phyloP scores from a whole-genome alignment of 2,113 vertebrate species.

The Cavia porcellus region DNA sequence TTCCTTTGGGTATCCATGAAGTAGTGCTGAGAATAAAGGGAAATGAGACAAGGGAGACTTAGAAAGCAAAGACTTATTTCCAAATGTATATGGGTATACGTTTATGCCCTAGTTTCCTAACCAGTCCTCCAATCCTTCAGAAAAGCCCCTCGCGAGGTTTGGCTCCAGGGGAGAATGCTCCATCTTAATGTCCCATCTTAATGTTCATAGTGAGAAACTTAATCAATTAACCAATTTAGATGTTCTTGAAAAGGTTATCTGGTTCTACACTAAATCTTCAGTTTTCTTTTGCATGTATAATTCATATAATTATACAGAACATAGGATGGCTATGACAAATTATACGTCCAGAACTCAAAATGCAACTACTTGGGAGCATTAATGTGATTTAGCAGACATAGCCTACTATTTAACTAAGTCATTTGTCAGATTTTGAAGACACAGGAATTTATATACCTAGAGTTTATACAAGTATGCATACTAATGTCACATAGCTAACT shows the following conservation, averaged over 20 bases:
- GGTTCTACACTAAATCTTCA: slow-evolving; percentile 69
- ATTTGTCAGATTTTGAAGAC: slow-evolving; percentile 80
- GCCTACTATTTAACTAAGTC: slow-evolving; percentile 77
- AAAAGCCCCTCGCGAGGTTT: neutral
- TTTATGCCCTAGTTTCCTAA: neutral
- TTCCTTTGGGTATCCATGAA: slow-evolving; percentile 2
- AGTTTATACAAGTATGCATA: slow-evolving; percentile 26
- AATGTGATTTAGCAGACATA: slow-evolving; percentile 84
- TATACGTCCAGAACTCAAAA: slow-evolving; percentile 68
- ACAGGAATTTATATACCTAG: slow-evolving; percentile 75
- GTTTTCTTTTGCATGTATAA: slow-evolving; percentile 76
- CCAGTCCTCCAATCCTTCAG: neutral
- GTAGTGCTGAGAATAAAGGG: neutral
- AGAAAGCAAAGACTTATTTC: slow-evolving; percentile 48
- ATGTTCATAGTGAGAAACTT: slow-evolving; percentile 5
- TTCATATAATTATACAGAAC: slow-evolving; percentile 76
- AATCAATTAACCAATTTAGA: slow-evolving; percentile 48
- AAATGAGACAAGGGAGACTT: slow-evolving; percentile 18
- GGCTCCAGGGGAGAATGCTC: neutral
- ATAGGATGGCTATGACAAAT: slow-evolving; percentile 75
- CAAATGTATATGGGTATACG: neutral
- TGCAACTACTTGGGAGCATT: slow-evolving; percentile 62
- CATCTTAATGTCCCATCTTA: neutral
- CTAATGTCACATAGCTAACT: neutral
- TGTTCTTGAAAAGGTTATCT: slow-evolving; percentile 72